A percentile compares a stretch with the other conserved stretches of the same genome.
Evolutionary conservation across 2,888 invertebrate species (phyloP).

Genomic region (Ceramica pisi): DNA sequence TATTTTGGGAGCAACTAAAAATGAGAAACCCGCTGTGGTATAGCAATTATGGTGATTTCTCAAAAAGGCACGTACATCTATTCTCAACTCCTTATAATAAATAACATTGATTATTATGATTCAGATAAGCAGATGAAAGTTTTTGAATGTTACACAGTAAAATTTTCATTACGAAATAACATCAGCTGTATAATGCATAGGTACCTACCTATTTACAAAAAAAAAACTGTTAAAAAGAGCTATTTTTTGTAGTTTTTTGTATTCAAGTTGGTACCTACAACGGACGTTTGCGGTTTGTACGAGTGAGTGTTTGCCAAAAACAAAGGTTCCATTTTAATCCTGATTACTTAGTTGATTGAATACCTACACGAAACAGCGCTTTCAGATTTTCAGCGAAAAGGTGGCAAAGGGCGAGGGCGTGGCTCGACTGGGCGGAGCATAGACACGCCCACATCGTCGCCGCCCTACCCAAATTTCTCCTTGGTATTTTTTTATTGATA

Average conservation of each 20-base stretch:
- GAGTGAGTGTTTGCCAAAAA: constrained; percentile 64
- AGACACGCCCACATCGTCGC: constrained; percentile 86
- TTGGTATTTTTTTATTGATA: constrained; percentile 76
- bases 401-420: constrained; percentile 89
- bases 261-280: constrained; percentile 29
- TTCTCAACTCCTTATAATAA: background rate
- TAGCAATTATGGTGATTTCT: background rate
- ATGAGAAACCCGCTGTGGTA: background rate
- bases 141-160: background rate
- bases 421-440: constrained; percentile 86
- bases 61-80: background rate
- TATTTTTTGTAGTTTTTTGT: constrained; percentile 29
- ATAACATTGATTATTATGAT: background rate
- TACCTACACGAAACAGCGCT: constrained; percentile 78
- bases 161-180: constrained; percentile 5
- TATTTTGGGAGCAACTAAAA: constrained; percentile 13
- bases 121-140: background rate
- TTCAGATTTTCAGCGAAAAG: constrained; percentile 84
- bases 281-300: constrained; percentile 53
- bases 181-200: constrained; percentile 1
- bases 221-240: constrained; percentile 10
- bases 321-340: constrained; percentile 68
- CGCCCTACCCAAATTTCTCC: constrained; percentile 86
- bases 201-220: no score
- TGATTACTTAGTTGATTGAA: constrained; percentile 75